Percentiles rank a stretch among this genome's conserved stretches.
Conservation (phyloP, 2,888 invertebrate species). For the Drosophila merina region DNA sequence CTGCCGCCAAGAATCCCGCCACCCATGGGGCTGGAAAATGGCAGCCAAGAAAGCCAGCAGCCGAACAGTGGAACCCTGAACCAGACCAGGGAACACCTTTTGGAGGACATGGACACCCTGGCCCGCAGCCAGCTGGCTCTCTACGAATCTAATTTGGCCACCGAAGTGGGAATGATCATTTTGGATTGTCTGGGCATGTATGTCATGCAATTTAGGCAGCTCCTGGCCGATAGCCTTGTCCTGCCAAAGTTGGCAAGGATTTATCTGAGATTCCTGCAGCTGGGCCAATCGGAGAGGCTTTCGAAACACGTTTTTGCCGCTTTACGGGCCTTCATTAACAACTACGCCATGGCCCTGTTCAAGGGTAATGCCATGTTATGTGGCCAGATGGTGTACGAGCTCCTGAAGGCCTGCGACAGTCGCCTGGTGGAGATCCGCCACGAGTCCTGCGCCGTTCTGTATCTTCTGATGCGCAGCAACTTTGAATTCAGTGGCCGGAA, state of each 20-base stretch:
- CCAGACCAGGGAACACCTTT: conserved; percentile 83
- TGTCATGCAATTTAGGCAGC: conserved; percentile 89
- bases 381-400: conserved; percentile 91
- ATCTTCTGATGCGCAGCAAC: conserved; percentile 96
- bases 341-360: conserved; percentile 92
- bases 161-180: conserved; percentile 94
- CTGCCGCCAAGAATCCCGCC: conserved; percentile 94
- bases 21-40: conserved; percentile 84
- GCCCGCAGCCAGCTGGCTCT: conserved; percentile 87
- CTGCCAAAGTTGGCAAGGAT: conserved; percentile 93
- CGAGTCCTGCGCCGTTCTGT: conserved; percentile 95
- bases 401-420: conserved; percentile 93
- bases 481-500: conserved; percentile 94
- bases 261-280: conserved; percentile 93
- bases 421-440: conserved; percentile 92
- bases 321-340: conserved; percentile 95
- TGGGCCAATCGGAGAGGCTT: conserved; percentile 95
- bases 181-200: conserved; percentile 94
- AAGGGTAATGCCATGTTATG: conserved; percentile 93
- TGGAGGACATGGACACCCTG: conserved; percentile 85
- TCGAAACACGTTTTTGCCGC: conserved; percentile 96
- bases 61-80: conserved; percentile 80
- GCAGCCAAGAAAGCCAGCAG: conserved; percentile 56
- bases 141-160: conserved; percentile 92
- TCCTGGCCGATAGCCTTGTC: conserved; percentile 87